Evolutionary conservation across 1,140 invertebrate species (phyloP).

Genomic region (Hetaerina americana): DNA sequence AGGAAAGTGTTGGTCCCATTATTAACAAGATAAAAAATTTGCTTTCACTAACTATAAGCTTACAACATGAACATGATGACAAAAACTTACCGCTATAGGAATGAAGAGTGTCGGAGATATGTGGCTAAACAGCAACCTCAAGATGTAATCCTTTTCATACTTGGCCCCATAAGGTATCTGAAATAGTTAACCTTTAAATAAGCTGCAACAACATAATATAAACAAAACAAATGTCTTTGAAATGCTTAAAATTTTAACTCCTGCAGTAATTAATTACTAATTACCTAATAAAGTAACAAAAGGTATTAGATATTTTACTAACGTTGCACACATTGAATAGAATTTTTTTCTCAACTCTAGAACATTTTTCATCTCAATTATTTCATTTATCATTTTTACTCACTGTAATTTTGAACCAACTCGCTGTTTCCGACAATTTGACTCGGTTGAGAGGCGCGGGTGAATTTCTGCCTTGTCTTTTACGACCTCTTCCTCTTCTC

Average conservation of each 20-base stretch:
- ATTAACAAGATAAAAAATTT: no score
- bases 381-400: slow-evolving; percentile 21
- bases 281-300: no score
- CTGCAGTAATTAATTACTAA: no score
- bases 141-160: slow-evolving; percentile 51
- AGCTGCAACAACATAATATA: slow-evolving; percentile 2
- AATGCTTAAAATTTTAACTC: no score
- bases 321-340: no score
- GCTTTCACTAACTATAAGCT: no score
- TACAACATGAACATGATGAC: no score
- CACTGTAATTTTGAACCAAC: slow-evolving; percentile 47
- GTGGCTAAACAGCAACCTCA: slow-evolving; percentile 41
- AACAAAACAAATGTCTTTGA: no score
- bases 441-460: slow-evolving; percentile 32
- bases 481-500: slow-evolving; percentile 22
- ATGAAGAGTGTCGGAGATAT: slow-evolving; percentile 48
- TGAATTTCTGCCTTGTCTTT: slow-evolving; percentile 27
- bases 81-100: slow-evolving; percentile 42
- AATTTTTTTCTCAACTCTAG: no score
- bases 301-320: no score
- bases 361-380: no score
- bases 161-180: slow-evolving; percentile 57
- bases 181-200: slow-evolving; percentile 11
- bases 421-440: slow-evolving; percentile 23
- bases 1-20: no score